phyloP scores from a whole-genome alignment of 2,797 vertebrate species.

The Lophotriccus pileatus region DNA sequence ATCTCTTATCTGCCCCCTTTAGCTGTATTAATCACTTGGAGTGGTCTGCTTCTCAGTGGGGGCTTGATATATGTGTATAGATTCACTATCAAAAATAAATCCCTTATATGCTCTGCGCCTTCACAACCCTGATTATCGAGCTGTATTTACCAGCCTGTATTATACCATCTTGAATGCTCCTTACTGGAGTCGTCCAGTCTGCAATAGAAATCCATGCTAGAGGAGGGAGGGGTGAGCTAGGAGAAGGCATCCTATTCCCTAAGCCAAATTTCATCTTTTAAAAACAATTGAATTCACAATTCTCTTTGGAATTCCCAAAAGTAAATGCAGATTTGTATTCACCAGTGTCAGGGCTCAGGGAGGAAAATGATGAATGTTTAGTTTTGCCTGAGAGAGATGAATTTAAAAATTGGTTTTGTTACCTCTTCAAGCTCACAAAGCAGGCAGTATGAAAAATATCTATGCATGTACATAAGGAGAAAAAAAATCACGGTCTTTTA shows the following conservation, averaged over 20 bases:
- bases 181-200: not conserved
- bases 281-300: constrained; percentile 21
- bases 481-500: not conserved
- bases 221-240: not conserved
- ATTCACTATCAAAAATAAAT: constrained; percentile 70
- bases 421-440: not conserved
- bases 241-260: not conserved
- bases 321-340: constrained; percentile 12
- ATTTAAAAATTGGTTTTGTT: not conserved
- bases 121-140: constrained; percentile 42
- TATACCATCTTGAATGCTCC: constrained; percentile 33
- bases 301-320: constrained; percentile 20
- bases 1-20: constrained; percentile 86
- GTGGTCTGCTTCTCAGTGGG: constrained; percentile 81
- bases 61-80: constrained; percentile 72
- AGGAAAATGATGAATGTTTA: not conserved
- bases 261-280: constrained; percentile 6
- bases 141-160: constrained; percentile 20
- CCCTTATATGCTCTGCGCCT: constrained; percentile 59
- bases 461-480: not conserved
- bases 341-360: not conserved
- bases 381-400: not conserved
- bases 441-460: not conserved
- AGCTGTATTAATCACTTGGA: constrained; percentile 93
- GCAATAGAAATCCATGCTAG: not conserved